A percentile compares a stretch with the other conserved stretches of the same genome.
These are phyloP conservation scores for Tachyglossus aculeatus DNA, from an alignment of 2,797 vertebrate genomes.

Conservation along the genomic window DNA sequence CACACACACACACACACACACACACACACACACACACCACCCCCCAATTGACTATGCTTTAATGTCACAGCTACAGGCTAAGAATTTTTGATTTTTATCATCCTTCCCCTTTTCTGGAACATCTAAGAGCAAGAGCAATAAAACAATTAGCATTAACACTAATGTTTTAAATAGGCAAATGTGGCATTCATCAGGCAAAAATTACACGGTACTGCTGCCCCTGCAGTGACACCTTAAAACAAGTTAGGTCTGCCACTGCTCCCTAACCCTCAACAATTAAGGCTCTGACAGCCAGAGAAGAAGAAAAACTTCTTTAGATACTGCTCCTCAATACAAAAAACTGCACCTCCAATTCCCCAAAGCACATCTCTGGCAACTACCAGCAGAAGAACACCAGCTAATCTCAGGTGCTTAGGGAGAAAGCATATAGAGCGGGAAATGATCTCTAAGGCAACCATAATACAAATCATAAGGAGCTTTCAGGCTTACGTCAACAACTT, in stretches of 20 bases:
- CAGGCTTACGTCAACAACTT: background rate
- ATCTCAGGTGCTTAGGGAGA: background rate
- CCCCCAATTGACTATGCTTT: no score
- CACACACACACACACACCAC: no score
- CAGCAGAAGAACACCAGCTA: conserved; percentile 18
- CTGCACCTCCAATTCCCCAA: background rate
- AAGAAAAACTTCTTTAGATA: conserved; percentile 28
- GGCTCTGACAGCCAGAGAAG: background rate
- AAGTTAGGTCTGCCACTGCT: background rate
- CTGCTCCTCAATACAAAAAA: background rate
- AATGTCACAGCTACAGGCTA: no score
- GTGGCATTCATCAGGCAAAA: background rate
- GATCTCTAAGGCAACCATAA: background rate
- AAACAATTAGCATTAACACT: background rate
- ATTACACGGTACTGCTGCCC: background rate
- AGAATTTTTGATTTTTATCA: no score
- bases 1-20: no score
- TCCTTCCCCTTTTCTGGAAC: background rate
- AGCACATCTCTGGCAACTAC: conserved; percentile 1
- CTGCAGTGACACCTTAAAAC: background rate
- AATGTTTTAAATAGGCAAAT: background rate
- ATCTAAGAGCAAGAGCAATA: background rate
- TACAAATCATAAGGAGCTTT: background rate
- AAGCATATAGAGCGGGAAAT: background rate
- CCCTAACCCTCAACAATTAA: background rate